These are phyloP conservation scores for Gopherus evgoodei DNA, from an alignment of 2,113 vertebrate genomes.

Conservation along the genomic window DNA sequence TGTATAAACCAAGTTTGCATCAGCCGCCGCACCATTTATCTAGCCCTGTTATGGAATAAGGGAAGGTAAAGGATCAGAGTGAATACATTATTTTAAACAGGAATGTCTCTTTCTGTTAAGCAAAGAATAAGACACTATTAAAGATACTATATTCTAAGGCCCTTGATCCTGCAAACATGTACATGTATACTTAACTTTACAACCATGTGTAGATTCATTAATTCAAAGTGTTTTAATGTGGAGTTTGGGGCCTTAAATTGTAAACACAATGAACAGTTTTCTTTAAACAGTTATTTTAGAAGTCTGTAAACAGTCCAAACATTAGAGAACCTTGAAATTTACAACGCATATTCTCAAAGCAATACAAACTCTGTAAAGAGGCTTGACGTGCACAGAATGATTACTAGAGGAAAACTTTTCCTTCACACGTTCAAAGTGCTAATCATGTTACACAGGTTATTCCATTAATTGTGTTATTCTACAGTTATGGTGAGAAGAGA, in stretches of 20 bases:
- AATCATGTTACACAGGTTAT: not conserved
- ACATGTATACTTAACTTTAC: not conserved
- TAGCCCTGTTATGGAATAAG: not conserved
- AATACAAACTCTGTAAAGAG: accelerated
- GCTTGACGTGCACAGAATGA: not conserved
- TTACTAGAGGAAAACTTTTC: not conserved
- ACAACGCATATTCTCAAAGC: not conserved
- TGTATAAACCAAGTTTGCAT: not conserved
- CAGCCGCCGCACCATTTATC: not conserved
- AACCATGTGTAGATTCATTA: not conserved
- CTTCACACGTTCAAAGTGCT: not conserved
- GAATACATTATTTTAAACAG: not conserved
- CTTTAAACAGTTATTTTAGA: not conserved
- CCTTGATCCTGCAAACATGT: not conserved
- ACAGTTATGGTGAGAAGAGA: not conserved
- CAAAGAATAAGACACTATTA: not conserved
- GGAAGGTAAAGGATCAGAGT: not conserved
- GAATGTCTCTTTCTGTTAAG: not conserved
- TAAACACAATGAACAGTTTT: not conserved
- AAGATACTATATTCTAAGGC: not conserved
- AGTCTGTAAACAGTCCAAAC: not conserved
- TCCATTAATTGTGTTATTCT: not conserved
- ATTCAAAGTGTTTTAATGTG: not conserved
- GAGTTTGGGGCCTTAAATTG: not conserved
- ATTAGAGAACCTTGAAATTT: not conserved